Conservation (phyloP, 2,888 invertebrate genomes). For the Julus scanicus region DNA sequence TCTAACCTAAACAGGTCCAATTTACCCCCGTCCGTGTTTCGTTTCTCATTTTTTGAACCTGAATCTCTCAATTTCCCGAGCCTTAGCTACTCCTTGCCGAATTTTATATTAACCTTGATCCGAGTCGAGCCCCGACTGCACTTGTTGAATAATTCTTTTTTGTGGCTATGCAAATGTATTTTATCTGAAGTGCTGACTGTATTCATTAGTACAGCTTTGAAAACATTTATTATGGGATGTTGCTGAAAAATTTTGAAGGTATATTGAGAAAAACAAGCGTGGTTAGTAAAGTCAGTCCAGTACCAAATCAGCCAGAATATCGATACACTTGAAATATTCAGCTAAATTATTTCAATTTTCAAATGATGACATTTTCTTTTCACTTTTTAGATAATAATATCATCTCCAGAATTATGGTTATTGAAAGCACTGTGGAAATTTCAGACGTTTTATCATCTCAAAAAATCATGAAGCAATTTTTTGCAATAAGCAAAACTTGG, state of each 20-base stretch:
- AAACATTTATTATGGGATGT: constrained; percentile 34
- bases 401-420: too few species aligned
- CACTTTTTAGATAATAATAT: neutral
- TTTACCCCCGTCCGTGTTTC: constrained; percentile 5
- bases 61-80: neutral
- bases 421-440: too few species aligned
- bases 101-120: constrained; percentile 28
- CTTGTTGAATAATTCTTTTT: constrained; percentile 53
- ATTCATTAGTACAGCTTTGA: constrained; percentile 53
- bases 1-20: neutral
- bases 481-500: too few species aligned
- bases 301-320: neutral
- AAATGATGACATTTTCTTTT: neutral
- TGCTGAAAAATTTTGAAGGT: constrained; percentile 21
- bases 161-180: constrained; percentile 56
- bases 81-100: constrained; percentile 10
- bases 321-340: neutral
- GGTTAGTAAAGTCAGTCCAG: neutral
- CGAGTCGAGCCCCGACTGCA: constrained; percentile 46
- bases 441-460: too few species aligned
- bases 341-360: neutral
- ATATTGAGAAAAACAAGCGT: neutral
- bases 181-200: constrained; percentile 55
- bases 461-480: too few species aligned
- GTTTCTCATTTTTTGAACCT: neutral